Base-by-base conservation (phyloP, 2,888 invertebrate species). In the Drosophila infuscata region DNA sequence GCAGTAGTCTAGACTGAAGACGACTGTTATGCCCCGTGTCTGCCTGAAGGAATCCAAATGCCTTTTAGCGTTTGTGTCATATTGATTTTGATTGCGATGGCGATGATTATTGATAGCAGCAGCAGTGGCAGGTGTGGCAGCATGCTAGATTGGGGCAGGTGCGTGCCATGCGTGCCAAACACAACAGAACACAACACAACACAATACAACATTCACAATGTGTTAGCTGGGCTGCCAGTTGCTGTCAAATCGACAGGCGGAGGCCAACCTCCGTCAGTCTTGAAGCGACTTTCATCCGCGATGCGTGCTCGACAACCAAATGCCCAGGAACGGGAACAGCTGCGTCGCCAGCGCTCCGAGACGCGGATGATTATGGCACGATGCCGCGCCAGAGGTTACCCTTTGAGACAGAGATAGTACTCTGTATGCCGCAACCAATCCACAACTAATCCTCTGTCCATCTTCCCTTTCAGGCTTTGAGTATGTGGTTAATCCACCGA, bases 401-500 rank as follows among this genome's bases (percentile, higher is more conserved):
- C 25, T 12, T 8, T 46, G 8, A 8, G 8, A 17, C 1, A 25
- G 25, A 25, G 11, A 15, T 11, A 33, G n/a, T 29, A 9, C 4
- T 36, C 25, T 3, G 32, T 46, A 6, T 11, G 20, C n/a, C 8
- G 3, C 25, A 32, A 20, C 0, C 29, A 20, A 38, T 35, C 30
- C n/a, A 6, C 8, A 4, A 36, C 8, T 7, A 36, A 1, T 7
- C 12, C 9, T 30, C 6, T 43, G 17, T 36, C 20, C 9, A 9
- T 20, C 12, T 38, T n/a, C 25, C 25, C 7, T 73, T 68, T 2
- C 83, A 95, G 95, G 94, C 89, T 95, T 95, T 72, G 94, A 94
- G 76, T 95, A 95, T 89, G 94, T 94, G n/a, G 94, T 95, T 48
- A 94, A 94, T 54, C 93, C 94, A 70, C 93, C 94, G 49, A 81